Base-by-base conservation (phyloP, 2,797 vertebrate genomes). In the Xerus rutilus region DNA sequence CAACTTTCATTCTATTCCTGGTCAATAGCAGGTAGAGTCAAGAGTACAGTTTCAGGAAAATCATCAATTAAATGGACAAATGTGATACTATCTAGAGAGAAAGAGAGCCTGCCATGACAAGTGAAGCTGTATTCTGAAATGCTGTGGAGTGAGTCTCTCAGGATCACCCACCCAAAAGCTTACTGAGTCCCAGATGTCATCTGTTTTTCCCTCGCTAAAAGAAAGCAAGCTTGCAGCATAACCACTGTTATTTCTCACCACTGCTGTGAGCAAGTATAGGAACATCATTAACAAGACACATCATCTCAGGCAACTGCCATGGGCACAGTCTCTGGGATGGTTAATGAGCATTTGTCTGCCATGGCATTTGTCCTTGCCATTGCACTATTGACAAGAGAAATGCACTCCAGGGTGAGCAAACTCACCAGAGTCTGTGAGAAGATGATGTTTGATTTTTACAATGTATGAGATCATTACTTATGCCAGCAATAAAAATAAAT, bases 171-270 rank as follows among this genome's bases (percentile, higher is more conserved):
- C 79, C 82, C 57, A 52, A 83, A 52, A 79, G 23, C 15, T 43
- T 65, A 21, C 72, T 69, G 65, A 88, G 20, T 91, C 17, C 47
- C 92, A 85, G 52, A 39, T 18, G 32, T 10, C 7, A 23, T 85
- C 45, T 65, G 81, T 96, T 62, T 30, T 62, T 49, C 64, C 79
- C 54, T 43, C 79, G 15, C 23, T 82, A 73, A 94, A 10, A 7
- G 43, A 92, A 70, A 45, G n/a, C 72, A 88, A 62, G 52, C 47
- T 94, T 96, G 86, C 78, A 47, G n/a, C 21, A 62, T 20, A n/a
- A 85, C 78, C 10, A 12, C 43, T 32, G 23, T 47, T 77, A 81
- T 35, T 91, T 73, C 64, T 91, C 73, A 92, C 73, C 32, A 57
- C 82, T 57, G 73, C 35, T 67, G 47, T 3, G 11, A 78, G 1